Evolutionary conservation across 1,140 invertebrate species (phyloP), one percentile per base, ranked within the genome.

Genomic region (Argopecten irradians): DNA sequence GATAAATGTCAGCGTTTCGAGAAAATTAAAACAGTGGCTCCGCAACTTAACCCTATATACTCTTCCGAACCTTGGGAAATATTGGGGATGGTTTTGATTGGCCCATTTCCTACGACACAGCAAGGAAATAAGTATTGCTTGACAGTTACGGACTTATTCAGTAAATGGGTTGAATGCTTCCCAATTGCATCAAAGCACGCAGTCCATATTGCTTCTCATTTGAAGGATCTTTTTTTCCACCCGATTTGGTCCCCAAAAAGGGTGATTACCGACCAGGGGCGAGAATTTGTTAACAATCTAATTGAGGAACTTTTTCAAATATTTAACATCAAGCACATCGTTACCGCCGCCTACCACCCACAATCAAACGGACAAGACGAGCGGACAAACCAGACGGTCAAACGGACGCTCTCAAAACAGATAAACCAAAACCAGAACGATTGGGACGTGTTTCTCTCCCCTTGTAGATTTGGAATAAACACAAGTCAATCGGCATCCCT

Each of bases 351-450:
- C 1, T 83, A 87, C 86, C 86, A 87, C 13, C 86, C 86, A 83
- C 86, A 87, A 39, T 83, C 86, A 1, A 87, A 87, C 41, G 86
- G 86, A 5, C 86, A 83, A 14, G 86, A 87, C 83, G 86, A 87
- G 41, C 82, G 35, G 14, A 87, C 86, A 22, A 87, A 87, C 86
- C 86, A 87, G n/a, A 87, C 86, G 7, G 13, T 87, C 1, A 83
- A 87, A n/a, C 8, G 55, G 34, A 39, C 34, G 9, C 33, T 87
- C 39, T 7, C 28, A 1, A 88, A 88, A 32, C 32, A 84, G n/a
- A 41, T 84, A 19, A 88, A 88, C 55, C 82, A 88, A 9, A 28
- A 84, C 14, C 87, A 88, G 33, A 46, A 36, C 34, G 82, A 88
- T 33, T 88, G 87, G 87, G 87, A 88, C 33, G 11, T 36, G 14